Base-by-base conservation (phyloP, 2,113 vertebrate species). In the Dromiciops gliroides region DNA sequence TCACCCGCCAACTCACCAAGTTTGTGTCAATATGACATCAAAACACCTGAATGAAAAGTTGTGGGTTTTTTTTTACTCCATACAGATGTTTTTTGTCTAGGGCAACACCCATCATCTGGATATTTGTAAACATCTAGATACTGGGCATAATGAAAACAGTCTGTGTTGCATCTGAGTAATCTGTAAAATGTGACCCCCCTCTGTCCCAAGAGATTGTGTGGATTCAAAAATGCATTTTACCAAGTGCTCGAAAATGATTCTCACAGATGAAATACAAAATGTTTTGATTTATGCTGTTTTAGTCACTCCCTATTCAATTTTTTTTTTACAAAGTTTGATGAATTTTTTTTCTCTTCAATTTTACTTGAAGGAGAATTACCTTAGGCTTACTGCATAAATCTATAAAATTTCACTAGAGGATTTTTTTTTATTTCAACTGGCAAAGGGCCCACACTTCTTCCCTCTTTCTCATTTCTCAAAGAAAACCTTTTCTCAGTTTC, bases 371-470 rank as follows among this genome's bases (percentile, higher is more conserved):
- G 92, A 91, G 51, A 95, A 91, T 89, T 48, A 90, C 91, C n/a
- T 47, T 47, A 48, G 89, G 19, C 89, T 95, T 92, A 91, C 49
- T 93, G 48, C 26, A 94, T 56, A 97, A 95, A 93, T 92, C 90
- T 93, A 91, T 93, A 89, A 95, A 83, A 91, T 24, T 26, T 53
- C 93, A 89, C 89, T 5, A 53, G 51, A 3, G 44, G n/a, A 91
- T 92, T 95, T 91, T 93, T 11, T 48, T 90, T 93, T 10, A 90
- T 50, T 93, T 24, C 83, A 51, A 37, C 48, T 90, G 94, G 67
- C 47, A 28, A 88, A 95, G 95, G 91, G 28, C 48, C 28, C 31
- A 94, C 10, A 24, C 92, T 90, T 93, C 37, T 28, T 89, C 28
- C 37, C 51, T n/a, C 37, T 44, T 52, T 7, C 89, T 51, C 51